Percentiles rank a stretch among this genome's conserved stretches.
These are phyloP conservation scores for Molossus alvarezi DNA, from an alignment of 2,797 vertebrate species.

Conservation along the genomic window DNA sequence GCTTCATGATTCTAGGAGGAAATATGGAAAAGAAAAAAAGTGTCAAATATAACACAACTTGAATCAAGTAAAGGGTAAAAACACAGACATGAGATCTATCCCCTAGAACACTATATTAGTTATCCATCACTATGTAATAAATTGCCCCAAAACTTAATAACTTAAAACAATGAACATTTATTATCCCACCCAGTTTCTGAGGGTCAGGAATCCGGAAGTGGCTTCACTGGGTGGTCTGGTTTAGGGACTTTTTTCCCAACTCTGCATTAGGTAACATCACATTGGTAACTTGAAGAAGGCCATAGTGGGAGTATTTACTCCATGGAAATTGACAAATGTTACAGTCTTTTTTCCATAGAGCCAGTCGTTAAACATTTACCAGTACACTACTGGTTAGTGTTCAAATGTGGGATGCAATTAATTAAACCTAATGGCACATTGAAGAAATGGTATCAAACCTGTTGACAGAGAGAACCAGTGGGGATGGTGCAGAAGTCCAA, in stretches of 20 bases:
- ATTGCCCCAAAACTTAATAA: background rate
- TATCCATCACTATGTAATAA: background rate
- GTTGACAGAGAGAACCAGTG: background rate
- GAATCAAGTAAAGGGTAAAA: background rate
- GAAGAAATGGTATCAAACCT: background rate
- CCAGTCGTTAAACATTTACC: background rate
- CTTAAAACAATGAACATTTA: background rate
- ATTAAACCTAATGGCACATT: background rate
- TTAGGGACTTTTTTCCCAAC: background rate
- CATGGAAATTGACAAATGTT: background rate
- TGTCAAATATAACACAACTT: background rate
- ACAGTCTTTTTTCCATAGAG: background rate
- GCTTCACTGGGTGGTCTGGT: background rate
- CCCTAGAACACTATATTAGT: background rate
- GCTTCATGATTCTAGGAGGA: background rate
- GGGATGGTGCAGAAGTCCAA: background rate
- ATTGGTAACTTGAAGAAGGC: background rate
- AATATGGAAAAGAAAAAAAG: background rate
- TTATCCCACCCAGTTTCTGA: background rate
- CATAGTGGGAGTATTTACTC: background rate
- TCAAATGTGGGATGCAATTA: background rate
- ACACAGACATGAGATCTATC: background rate
- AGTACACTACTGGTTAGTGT: background rate
- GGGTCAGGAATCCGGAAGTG: background rate
- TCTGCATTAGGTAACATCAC: background rate